phyloP scores from a whole-genome alignment of 2,797 vertebrate species.

The Parotocinclus haroldoi region DNA sequence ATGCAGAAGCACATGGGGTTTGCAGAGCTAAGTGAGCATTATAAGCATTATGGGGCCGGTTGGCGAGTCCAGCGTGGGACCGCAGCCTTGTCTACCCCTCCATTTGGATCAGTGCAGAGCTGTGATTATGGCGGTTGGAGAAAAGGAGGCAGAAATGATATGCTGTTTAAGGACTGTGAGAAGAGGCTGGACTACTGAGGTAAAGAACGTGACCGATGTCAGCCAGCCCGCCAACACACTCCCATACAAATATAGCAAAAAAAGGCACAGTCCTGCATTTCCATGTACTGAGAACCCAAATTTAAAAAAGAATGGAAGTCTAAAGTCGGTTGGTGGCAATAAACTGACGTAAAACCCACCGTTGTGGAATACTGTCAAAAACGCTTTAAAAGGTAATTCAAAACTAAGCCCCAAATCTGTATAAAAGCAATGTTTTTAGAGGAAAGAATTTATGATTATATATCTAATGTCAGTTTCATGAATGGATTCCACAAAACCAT shows the following conservation, averaged over 20 bases:
- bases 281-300: too few species aligned
- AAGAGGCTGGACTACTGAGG: conserved; percentile 30
- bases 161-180: conserved; percentile 33
- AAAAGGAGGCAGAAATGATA: conserved; percentile 27
- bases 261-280: too few species aligned
- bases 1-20: conserved; percentile 38
- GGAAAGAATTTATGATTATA: too few species aligned
- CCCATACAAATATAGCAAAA: background rate
- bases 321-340: too few species aligned
- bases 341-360: too few species aligned
- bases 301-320: too few species aligned
- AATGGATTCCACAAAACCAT: too few species aligned
- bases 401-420: too few species aligned
- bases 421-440: too few species aligned
- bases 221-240: conserved; percentile 30
- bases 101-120: conserved; percentile 46
- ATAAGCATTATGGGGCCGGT: conserved; percentile 43
- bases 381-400: too few species aligned
- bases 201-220: conserved; percentile 32
- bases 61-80: conserved; percentile 42
- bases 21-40: conserved; percentile 47
- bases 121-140: conserved; percentile 46
- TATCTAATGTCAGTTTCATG: too few species aligned
- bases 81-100: conserved; percentile 47
- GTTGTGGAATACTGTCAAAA: too few species aligned